These are phyloP conservation scores for Melanogrammus aeglefinus DNA, from an alignment of 2,797 vertebrate genomes.

Conservation along the genomic window DNA sequence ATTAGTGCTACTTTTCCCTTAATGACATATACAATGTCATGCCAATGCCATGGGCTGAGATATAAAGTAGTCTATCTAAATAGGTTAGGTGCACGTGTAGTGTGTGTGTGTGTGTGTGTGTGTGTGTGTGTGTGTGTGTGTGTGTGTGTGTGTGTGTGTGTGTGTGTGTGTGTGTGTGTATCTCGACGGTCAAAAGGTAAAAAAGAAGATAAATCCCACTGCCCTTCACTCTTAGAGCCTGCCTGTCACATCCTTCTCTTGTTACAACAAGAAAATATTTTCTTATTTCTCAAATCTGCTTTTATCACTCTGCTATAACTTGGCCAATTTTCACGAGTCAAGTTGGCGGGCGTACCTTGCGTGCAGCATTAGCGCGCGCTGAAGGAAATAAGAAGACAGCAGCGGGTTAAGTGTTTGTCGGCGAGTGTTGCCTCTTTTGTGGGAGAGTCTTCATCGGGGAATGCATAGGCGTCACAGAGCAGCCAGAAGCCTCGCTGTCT, in stretches of 20 bases:
- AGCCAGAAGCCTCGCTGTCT: slow-evolving; percentile 57
- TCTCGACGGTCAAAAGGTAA: not conserved
- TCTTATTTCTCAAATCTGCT: no score
- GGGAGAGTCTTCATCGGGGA: slow-evolving; percentile 43
- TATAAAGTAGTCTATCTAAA: slow-evolving; percentile 39
- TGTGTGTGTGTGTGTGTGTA: not conserved
- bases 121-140: not conserved
- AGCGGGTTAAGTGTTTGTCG: not conserved
- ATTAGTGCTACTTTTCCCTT: slow-evolving; percentile 87
- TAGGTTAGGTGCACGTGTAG: slow-evolving; percentile 13
- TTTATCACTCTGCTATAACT: no score
- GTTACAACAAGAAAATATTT: not conserved
- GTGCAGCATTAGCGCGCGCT: no score
- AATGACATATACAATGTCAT: slow-evolving; percentile 93
- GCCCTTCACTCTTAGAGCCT: not conserved
- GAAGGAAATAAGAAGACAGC: no score
- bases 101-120: slow-evolving; percentile 6
- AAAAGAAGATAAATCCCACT: not conserved
- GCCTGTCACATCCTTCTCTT: not conserved
- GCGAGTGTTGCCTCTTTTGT: slow-evolving; percentile 46
- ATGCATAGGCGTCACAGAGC: slow-evolving; percentile 59
- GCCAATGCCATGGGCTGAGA: slow-evolving; percentile 83
- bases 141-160: not conserved
- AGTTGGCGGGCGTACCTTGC: no score
- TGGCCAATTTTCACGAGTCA: not conserved